Conservation (phyloP, 2,113 vertebrate species). For the Labrus mixtus region DNA sequence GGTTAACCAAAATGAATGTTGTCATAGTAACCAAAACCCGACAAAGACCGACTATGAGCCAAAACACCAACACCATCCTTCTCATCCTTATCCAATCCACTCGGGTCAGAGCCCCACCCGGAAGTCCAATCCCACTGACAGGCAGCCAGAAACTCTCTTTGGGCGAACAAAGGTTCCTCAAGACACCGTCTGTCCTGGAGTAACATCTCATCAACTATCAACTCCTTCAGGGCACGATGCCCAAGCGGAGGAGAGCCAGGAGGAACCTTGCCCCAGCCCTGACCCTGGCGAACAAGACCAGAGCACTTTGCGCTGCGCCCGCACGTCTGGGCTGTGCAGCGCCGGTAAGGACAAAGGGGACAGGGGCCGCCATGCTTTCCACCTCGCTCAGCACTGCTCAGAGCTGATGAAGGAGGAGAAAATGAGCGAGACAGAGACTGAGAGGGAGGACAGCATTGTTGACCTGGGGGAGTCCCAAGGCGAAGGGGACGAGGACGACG, state of each 20-base stretch:
- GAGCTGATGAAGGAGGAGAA: slow-evolving; percentile 64
- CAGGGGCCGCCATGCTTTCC: slow-evolving; percentile 31
- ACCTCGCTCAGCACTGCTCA: slow-evolving; percentile 40
- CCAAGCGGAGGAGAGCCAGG: slow-evolving; percentile 61
- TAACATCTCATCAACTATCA: slow-evolving; percentile 25
- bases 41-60: slow-evolving; percentile 66
- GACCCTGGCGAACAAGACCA: slow-evolving; percentile 76
- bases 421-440: slow-evolving; percentile 42
- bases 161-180: slow-evolving; percentile 59
- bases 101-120: slow-evolving; percentile 51
- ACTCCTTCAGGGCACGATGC: slow-evolving; percentile 36
- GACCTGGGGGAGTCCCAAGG: slow-evolving; percentile 77
- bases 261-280: slow-evolving; percentile 60
- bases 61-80: slow-evolving; percentile 68
- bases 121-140: slow-evolving; percentile 57
- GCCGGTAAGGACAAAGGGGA: slow-evolving; percentile 69
- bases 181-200: slow-evolving; percentile 45
- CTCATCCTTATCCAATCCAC: slow-evolving; percentile 54
- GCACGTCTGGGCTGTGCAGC: slow-evolving; percentile 78
- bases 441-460: slow-evolving; percentile 76
- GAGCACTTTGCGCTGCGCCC: slow-evolving; percentile 81
- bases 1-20: slow-evolving; percentile 79
- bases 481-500: slow-evolving; percentile 76
- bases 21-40: slow-evolving; percentile 69
- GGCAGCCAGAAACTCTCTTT: slow-evolving; percentile 56